phyloP scores from a whole-genome alignment of 2,113 vertebrate species.

The Sapayoa aenigma region DNA sequence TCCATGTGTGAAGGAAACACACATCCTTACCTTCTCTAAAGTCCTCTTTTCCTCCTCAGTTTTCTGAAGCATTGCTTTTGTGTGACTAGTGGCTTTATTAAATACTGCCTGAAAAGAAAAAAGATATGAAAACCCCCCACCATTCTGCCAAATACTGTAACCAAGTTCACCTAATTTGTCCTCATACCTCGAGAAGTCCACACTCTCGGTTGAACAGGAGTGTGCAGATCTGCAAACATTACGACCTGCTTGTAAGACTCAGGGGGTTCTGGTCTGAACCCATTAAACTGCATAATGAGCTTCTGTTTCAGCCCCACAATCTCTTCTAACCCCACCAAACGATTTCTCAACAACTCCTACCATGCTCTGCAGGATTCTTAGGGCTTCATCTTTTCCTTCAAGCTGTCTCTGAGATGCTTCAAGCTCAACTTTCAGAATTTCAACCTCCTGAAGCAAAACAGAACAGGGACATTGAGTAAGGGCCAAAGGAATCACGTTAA shows the following conservation, averaged over 20 bases:
- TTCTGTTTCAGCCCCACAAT: not conserved
- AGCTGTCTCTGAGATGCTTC: slow-evolving; percentile 87
- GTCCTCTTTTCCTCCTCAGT: slow-evolving; percentile 83
- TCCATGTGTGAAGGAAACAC: not conserved
- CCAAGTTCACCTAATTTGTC: not conserved
- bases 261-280: not conserved
- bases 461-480: not conserved
- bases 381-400: slow-evolving; percentile 91
- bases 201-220: not conserved
- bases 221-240: not conserved
- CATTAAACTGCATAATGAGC: not conserved
- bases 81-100: slow-evolving; percentile 89
- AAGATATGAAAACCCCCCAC: not conserved
- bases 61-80: slow-evolving; percentile 86
- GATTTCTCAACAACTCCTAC: slow-evolving; percentile 66
- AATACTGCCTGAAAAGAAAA: slow-evolving; percentile 80
- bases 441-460: slow-evolving; percentile 76
- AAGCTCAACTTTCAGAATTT: slow-evolving; percentile 84
- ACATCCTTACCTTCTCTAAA: slow-evolving; percentile 84
- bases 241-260: not conserved
- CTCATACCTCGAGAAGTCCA: not conserved
- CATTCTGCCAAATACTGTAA: not conserved
- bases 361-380: slow-evolving; percentile 91
- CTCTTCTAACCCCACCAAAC: too few relatives aligned
- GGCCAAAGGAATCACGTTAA: not conserved